These are phyloP conservation scores for Clepsis dumicolana DNA, from an alignment of 2,888 invertebrate species.

Conservation along the genomic window DNA sequence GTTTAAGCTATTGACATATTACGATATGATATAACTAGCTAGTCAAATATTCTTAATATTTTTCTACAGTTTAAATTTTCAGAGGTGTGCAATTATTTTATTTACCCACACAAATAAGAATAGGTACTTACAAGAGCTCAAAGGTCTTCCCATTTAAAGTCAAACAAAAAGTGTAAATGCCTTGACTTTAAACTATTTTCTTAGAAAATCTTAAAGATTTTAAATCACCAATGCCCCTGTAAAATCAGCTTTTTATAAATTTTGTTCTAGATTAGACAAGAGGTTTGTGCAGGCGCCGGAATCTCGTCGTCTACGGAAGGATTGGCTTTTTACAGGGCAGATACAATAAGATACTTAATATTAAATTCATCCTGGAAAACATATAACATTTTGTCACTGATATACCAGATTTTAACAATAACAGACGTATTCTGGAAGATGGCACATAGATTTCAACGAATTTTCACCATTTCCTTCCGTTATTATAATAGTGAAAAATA, in stretches of 20 bases:
- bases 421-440: not conserved
- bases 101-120: conserved; percentile 15
- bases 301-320: not conserved
- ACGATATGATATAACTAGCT: conserved; percentile 39
- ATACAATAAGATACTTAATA: conserved; percentile 5
- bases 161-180: conserved; percentile 6
- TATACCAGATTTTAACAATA: not conserved
- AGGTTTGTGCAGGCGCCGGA: not conserved
- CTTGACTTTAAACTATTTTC: conserved; percentile 11
- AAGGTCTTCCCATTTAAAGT: conserved; percentile 35
- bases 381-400: no score
- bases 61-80: conserved; percentile 39
- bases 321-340: not conserved
- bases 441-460: not conserved
- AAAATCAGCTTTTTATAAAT: not conserved
- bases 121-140: conserved; percentile 7
- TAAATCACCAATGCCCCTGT: conserved; percentile 32
- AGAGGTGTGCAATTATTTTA: conserved; percentile 39
- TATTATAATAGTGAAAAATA: no score
- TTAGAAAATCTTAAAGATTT: conserved; percentile 30
- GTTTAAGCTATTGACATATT: conserved; percentile 33
- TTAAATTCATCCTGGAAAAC: not conserved
- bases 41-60: conserved; percentile 44
- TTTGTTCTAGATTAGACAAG: not conserved
- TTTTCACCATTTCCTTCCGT: no score